Evolutionary conservation across 2,888 invertebrate genomes (phyloP).

Genomic region (Alloplasta piceator): DNA sequence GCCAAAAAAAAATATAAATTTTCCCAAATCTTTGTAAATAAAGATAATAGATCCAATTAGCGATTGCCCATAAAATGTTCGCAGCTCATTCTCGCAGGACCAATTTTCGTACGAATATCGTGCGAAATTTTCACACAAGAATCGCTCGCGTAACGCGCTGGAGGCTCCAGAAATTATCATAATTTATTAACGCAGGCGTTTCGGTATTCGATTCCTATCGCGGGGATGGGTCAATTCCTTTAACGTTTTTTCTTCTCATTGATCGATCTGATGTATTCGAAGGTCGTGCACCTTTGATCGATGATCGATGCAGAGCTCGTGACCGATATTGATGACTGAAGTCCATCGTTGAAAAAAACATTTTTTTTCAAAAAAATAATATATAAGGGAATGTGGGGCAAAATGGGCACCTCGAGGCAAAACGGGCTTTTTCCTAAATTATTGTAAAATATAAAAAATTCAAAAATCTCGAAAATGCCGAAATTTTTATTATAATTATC

Average conservation of each 20-base stretch:
- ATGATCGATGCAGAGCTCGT: slow-evolving; percentile 70
- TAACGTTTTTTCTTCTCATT: slow-evolving; percentile 16
- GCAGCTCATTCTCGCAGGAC: no score
- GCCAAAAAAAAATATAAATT: no score
- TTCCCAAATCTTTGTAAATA: no score
- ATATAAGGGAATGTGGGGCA: no score
- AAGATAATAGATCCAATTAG: no score
- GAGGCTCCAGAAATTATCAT: slow-evolving; percentile 16
- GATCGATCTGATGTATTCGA: slow-evolving; percentile 52
- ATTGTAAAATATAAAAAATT: no score
- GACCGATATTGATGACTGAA: slow-evolving; percentile 63
- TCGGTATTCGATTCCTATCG: slow-evolving; percentile 49
- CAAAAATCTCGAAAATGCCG: no score
- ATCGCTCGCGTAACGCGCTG: slow-evolving; percentile 50
- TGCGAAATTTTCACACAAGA: not conserved
- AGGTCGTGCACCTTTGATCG: slow-evolving; percentile 61
- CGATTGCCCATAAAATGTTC: no score
- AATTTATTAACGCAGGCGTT: slow-evolving; percentile 35
- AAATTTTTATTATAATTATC: no score
- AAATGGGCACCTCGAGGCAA: no score
- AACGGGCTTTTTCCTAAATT: no score
- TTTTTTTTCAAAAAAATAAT: no score
- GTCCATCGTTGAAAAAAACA: slow-evolving; percentile 32
- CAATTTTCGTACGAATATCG: slow-evolving; percentile 4
- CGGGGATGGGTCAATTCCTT: slow-evolving; percentile 29